These are phyloP conservation scores for Heliocidaris tuberculata DNA, from an alignment of 35 echinoderm and acorn worm genomes.

Conservation along the genomic window DNA sequence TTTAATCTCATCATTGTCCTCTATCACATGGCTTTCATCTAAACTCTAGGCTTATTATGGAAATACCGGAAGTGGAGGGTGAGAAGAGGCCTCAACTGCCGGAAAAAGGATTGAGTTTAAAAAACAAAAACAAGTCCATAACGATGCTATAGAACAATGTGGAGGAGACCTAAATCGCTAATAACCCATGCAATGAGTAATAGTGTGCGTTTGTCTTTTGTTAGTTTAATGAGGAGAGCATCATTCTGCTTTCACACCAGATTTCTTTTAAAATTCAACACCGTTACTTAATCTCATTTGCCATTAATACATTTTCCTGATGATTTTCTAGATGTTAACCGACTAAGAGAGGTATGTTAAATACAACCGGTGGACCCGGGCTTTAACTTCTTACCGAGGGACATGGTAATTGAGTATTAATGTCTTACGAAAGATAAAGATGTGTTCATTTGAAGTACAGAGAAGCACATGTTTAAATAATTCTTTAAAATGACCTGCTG, in stretches of 20 bases:
- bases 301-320: no score
- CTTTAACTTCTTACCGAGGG: no score
- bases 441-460: no score
- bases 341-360: no score
- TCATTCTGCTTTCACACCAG: not conserved
- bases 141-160: slow-evolving; percentile 11
- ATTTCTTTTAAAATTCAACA: no score
- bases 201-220: not conserved
- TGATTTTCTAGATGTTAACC: no score
- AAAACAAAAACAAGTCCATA: slow-evolving; percentile 40
- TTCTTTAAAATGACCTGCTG: no score
- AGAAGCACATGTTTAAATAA: no score
- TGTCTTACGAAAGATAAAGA: no score
- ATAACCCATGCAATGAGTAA: not conserved
- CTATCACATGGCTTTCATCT: not conserved
- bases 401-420: no score
- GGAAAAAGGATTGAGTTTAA: slow-evolving; percentile 34
- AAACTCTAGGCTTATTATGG: not conserved
- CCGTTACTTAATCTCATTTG: no score
- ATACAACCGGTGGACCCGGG: no score
- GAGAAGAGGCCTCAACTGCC: not conserved
- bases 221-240: slow-evolving; percentile 4
- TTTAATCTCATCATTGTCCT: slow-evolving; percentile 18
- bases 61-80: slow-evolving; percentile 5
- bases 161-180: not conserved